Evolutionary conservation across 2,797 vertebrate genomes (phyloP).

Genomic region (Falco concolor): DNA sequence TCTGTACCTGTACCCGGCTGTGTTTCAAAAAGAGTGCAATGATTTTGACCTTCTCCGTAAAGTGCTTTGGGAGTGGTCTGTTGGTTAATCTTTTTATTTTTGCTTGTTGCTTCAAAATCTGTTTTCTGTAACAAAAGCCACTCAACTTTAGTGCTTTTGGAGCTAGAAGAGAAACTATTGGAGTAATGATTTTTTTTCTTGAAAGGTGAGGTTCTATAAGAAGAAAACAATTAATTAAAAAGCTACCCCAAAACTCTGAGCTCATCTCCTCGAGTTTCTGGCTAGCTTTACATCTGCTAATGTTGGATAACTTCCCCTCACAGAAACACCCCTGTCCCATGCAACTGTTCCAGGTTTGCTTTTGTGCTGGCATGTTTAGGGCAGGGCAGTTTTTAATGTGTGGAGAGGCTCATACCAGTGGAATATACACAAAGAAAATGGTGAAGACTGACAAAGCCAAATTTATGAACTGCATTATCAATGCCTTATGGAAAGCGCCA

Average conservation of each 20-base stretch:
- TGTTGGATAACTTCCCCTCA: background rate
- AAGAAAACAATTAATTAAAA: background rate
- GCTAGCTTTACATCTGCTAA: background rate
- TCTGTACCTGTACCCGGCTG: background rate
- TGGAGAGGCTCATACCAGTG: background rate
- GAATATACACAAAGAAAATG: background rate
- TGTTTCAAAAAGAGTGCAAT: background rate
- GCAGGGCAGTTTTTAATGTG: background rate
- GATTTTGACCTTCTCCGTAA: background rate
- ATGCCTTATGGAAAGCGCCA: background rate
- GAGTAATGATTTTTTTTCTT: background rate
- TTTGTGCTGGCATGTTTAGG: background rate
- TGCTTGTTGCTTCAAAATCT: background rate
- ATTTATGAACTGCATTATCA: background rate
- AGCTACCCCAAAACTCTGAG: background rate
- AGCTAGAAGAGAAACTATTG: background rate
- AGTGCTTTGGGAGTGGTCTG: background rate
- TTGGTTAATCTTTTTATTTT: background rate
- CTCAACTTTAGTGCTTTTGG: background rate
- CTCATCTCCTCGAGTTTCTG: background rate
- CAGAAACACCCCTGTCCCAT: background rate
- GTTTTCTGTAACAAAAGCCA: background rate
- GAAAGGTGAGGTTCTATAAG: background rate
- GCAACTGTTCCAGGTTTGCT: background rate
- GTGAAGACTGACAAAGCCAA: background rate